Percentiles rank a stretch among this genome's conserved stretches.
Conservation (phyloP, 1,140 invertebrate species). For the Daktulosphaira vitifoliae region DNA sequence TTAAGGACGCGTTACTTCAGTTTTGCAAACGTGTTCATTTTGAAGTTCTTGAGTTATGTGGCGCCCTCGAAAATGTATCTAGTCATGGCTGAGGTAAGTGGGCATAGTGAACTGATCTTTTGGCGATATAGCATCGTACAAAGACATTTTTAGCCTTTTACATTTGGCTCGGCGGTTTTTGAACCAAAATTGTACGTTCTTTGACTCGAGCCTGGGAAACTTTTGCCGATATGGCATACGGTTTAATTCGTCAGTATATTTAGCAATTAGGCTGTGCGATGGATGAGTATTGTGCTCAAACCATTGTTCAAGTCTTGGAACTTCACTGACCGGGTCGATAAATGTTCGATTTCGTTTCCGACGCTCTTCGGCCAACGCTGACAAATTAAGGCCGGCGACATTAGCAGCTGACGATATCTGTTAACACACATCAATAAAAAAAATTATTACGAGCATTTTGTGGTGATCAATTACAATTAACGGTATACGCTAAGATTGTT, state of each 20-base stretch:
- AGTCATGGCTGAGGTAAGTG: slow-evolving; percentile 31
- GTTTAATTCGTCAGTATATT: slow-evolving; percentile 94
- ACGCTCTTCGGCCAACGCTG: slow-evolving; percentile 60
- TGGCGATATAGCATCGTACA: slow-evolving; percentile 49
- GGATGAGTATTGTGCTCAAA: slow-evolving; percentile 96
- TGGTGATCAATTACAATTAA: too few relatives aligned
- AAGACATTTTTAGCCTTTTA: slow-evolving; percentile 81
- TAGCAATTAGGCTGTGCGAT: slow-evolving; percentile 89
- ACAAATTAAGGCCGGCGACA: slow-evolving; percentile 37
- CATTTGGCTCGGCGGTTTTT: slow-evolving; percentile 94
- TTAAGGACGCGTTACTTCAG: too few relatives aligned
- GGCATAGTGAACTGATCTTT: slow-evolving; percentile 38
- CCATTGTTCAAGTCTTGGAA: slow-evolving; percentile 92
- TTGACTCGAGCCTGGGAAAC: slow-evolving; percentile 90
- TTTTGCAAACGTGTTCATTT: too few relatives aligned
- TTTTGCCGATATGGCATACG: slow-evolving; percentile 90
- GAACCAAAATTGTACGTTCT: slow-evolving; percentile 96
- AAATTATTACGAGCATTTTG: too few relatives aligned
- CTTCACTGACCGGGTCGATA: slow-evolving; percentile 96
- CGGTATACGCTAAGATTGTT: too few relatives aligned
- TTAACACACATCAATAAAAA: too few relatives aligned
- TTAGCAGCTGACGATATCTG: not conserved
- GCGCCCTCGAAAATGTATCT: too few relatives aligned
- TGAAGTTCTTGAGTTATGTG: too few relatives aligned
- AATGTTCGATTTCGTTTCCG: slow-evolving; percentile 94